Conservation (phyloP, 1,140 invertebrate genomes). For the Ceratoteleas bidentatus region DNA sequence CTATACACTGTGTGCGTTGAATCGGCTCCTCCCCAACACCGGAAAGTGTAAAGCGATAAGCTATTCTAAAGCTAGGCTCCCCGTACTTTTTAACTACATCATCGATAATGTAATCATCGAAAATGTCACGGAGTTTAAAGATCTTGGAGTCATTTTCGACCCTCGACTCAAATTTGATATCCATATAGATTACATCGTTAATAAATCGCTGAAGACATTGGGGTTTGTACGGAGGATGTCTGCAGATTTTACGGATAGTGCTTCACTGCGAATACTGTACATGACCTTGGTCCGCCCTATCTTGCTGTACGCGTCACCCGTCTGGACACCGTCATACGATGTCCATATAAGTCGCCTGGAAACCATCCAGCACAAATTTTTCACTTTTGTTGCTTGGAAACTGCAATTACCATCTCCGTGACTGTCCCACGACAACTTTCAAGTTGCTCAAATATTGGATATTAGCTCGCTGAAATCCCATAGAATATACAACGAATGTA, state of each 20-base stretch:
- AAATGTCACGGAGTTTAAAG: neutral
- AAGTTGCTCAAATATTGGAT: no score
- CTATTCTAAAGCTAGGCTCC: neutral
- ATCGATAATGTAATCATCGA: neutral
- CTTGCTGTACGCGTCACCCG: neutral
- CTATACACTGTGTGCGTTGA: neutral
- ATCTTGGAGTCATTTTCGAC: neutral
- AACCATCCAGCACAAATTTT: neutral
- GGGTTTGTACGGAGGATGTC: neutral
- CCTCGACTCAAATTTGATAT: neutral
- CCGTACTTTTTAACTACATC: neutral
- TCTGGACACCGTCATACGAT: neutral
- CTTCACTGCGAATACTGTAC: neutral
- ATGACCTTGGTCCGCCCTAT: neutral
- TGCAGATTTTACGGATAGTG: neutral
- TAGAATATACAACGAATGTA: no score
- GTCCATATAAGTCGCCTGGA: neutral
- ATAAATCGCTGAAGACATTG: constrained; percentile 2
- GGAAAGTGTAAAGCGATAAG: neutral
- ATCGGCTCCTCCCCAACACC: neutral
- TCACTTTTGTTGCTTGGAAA: no score
- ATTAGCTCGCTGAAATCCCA: no score
- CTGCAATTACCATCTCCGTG: no score
- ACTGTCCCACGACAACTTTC: no score
- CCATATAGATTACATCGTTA: constrained; percentile 4